Percentiles rank a stretch among this genome's conserved stretches.
phyloP scores from a whole-genome alignment of 2,113 vertebrate species.

The Phodopus roborovskii region DNA sequence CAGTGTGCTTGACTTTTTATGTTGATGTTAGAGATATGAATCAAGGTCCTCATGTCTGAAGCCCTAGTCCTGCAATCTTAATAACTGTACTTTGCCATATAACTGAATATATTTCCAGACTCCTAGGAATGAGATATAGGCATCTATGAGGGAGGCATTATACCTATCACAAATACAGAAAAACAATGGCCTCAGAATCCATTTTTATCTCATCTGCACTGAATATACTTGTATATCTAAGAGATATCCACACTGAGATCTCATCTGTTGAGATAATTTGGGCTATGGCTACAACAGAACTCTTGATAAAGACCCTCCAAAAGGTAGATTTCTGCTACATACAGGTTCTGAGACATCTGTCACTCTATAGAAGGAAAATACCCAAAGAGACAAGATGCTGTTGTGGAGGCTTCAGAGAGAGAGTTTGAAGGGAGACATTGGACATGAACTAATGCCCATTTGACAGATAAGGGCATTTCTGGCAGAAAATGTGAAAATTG shows the following conservation, averaged over 20 bases:
- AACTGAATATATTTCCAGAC: background rate
- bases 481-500: background rate
- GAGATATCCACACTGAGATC: background rate
- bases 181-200: background rate
- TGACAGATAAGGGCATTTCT: background rate
- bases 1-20: background rate
- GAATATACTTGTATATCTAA: background rate
- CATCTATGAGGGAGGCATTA: background rate
- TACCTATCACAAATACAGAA: background rate
- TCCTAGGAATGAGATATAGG: background rate
- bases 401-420: background rate
- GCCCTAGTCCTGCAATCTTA: background rate
- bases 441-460: background rate
- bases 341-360: background rate
- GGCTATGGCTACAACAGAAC: background rate
- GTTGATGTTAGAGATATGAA: background rate
- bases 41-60: background rate
- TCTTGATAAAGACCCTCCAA: background rate
- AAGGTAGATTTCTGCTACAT: background rate
- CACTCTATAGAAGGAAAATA: background rate
- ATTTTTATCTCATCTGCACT: background rate
- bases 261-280: background rate
- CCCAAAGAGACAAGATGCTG: background rate
- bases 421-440: background rate
- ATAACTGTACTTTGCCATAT: background rate